Conservation (phyloP, 2,113 vertebrate genomes). For the Microtus oregoni region DNA sequence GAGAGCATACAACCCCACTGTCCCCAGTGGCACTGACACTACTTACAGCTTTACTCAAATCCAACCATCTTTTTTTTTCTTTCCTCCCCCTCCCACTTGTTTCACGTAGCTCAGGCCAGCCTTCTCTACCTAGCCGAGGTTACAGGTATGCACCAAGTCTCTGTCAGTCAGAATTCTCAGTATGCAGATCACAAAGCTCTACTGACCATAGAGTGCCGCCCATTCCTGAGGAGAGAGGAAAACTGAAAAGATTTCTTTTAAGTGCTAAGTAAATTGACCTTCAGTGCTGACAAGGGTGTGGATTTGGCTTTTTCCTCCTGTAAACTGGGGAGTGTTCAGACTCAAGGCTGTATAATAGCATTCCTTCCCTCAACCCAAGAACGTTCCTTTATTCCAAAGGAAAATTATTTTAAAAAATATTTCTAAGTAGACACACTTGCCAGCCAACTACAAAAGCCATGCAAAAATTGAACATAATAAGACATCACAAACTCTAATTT, state of each 20-base stretch:
- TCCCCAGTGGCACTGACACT: neutral
- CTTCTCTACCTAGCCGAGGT: neutral
- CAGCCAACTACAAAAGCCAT: constrained; percentile 54
- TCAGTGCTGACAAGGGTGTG: constrained; percentile 39
- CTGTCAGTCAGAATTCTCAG: neutral
- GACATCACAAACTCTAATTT: constrained; percentile 71
- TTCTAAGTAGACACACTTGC: constrained; percentile 55
- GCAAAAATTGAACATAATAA: constrained; percentile 66
- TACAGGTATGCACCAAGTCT: neutral
- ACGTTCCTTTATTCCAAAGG: constrained; percentile 69
- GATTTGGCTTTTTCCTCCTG: constrained; percentile 11
- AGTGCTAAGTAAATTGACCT: constrained; percentile 40
- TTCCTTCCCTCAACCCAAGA: constrained; percentile 64
- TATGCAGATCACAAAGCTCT: constrained; percentile 32
- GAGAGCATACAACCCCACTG: neutral
- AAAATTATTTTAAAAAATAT: constrained; percentile 62
- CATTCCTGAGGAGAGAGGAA: constrained; percentile 56
- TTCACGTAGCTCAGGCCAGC: neutral
- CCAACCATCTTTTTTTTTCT: neutral
- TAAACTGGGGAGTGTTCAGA: constrained; percentile 64
- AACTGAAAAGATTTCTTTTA: constrained; percentile 21
- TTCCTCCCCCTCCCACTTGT: neutral
- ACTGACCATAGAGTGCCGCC: constrained; percentile 2
- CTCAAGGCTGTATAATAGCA: constrained; percentile 31
- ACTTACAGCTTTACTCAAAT: constrained; percentile 20